Evolutionary conservation across 2,797 vertebrate genomes (phyloP), one percentile per base, ranked within the genome.

Genomic region (Aeoliscus strigatus): DNA sequence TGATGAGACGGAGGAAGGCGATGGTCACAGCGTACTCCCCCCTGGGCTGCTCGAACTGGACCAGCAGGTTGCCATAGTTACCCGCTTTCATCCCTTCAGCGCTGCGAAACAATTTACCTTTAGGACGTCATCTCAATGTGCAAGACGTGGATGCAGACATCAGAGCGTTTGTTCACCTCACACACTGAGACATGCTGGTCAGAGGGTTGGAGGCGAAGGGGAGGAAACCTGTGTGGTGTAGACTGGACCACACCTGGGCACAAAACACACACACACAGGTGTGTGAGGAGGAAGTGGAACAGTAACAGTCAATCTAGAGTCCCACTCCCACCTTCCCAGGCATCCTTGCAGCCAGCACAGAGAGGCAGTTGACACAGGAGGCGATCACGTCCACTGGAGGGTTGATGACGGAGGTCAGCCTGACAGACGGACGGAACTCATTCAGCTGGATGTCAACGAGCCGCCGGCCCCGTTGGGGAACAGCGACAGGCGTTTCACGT

Each of bases 21-120:
- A 92, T 66, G 10, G 94, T 98, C 25, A 99, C 94, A 0, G 84
- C 79, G 8, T 98, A 99, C 69, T 98, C 94, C 29, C 96, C 96
- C 44, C 91, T 90, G 1, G 93, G 93, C 84, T 98, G 94, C 31
- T 99, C 96, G 8, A 95, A 91, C 57, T 92, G 88, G 75, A 99
- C 91, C 75, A 98, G 47, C 1, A 99, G 83, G 80, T 89, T 96
- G 28, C 96, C 96, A 7, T 96, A 99, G 54, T 93, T 94, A 35
- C 94, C 96, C 1, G 96, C 94, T 56, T 94, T 97, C 96, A 99
- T 98, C 6, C 95, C 94, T 69, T 98, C 94, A 24, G 94, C 92
- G 62, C 96, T 99, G 71, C 1, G 8, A 12, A 13, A n/a, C 16
- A 9, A 14, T 23, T 3, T 6, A n/a, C 17, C 17, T 9, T 2